These are phyloP conservation scores for Chrysochloris asiatica DNA, from an alignment of 2,113 vertebrate species.

Conservation along the genomic window DNA sequence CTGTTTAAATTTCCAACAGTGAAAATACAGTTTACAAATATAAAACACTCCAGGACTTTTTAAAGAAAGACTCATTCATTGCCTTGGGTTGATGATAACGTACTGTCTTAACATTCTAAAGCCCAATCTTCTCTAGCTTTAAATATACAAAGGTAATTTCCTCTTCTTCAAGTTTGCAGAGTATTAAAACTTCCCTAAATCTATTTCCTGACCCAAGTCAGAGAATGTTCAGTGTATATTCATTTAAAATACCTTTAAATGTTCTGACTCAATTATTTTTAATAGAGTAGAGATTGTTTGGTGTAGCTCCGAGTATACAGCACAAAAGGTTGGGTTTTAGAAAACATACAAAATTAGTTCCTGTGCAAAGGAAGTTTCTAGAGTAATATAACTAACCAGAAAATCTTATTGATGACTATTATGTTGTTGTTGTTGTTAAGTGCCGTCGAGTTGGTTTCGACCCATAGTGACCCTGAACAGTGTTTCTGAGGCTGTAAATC, in stretches of 20 bases:
- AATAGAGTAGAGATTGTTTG: conserved; percentile 64
- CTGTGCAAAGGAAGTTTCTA: conserved; percentile 42
- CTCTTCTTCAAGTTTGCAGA: conserved; percentile 72
- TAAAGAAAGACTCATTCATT: neutral
- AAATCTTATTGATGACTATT: neutral
- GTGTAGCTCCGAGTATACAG: conserved; percentile 31
- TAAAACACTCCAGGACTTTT: neutral
- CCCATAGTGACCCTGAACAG: too few species aligned
- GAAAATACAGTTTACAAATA: conserved; percentile 32
- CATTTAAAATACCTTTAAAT: conserved; percentile 75
- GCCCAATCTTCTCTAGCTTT: conserved; percentile 72
- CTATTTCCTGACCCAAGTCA: conserved; percentile 78
- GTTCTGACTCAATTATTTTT: conserved; percentile 70
- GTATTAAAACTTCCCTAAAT: conserved; percentile 78
- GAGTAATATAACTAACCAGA: conserved; percentile 49
- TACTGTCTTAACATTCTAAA: conserved; percentile 43
- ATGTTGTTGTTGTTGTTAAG: too few species aligned
- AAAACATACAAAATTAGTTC: conserved; percentile 64
- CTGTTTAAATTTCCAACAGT: conserved; percentile 35
- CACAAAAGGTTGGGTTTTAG: conserved; percentile 55
- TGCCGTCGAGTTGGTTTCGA: too few species aligned
- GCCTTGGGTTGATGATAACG: neutral
- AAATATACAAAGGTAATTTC: conserved; percentile 82
- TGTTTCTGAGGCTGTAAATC: too few species aligned
- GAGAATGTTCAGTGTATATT: conserved; percentile 61